phyloP scores from a whole-genome alignment of 1,140 invertebrate genomes.

The Megathymus violae region DNA sequence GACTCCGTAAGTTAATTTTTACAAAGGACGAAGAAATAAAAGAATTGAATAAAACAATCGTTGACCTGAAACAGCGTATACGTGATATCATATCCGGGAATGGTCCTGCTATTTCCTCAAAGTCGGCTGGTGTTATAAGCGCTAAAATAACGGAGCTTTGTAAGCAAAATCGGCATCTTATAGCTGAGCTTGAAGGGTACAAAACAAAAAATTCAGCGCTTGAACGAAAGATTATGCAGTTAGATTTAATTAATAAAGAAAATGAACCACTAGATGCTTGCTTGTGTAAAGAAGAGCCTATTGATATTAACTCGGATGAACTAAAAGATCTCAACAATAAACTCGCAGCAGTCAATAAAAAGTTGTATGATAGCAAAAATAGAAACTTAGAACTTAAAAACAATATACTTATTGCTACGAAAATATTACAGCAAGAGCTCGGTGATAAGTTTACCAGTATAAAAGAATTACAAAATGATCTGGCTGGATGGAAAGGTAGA shows the following conservation, averaged over 20 bases:
- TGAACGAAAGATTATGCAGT: slow-evolving; percentile 76
- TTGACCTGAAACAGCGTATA: slow-evolving; percentile 83
- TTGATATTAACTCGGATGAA: slow-evolving; percentile 68
- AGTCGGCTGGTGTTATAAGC: slow-evolving; percentile 80
- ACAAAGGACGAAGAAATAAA: slow-evolving; percentile 82
- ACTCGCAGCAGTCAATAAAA: slow-evolving; percentile 84
- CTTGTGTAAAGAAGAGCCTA: slow-evolving; percentile 61
- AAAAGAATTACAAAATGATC: slow-evolving; percentile 76
- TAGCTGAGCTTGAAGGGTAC: slow-evolving; percentile 81
- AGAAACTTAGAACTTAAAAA: slow-evolving; percentile 86
- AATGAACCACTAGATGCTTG: slow-evolving; percentile 64
- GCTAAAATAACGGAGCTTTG: slow-evolving; percentile 84
- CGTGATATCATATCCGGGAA: slow-evolving; percentile 83
- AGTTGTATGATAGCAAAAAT: slow-evolving; percentile 88
- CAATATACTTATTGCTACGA: slow-evolving; percentile 86
- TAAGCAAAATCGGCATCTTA: slow-evolving; percentile 84
- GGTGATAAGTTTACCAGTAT: slow-evolving; percentile 85
- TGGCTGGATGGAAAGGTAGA: slow-evolving; percentile 87
- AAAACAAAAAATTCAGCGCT: slow-evolving; percentile 80
- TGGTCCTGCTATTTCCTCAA: slow-evolving; percentile 78
- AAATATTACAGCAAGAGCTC: slow-evolving; percentile 87
- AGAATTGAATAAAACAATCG: slow-evolving; percentile 78
- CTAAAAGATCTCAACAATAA: slow-evolving; percentile 86
- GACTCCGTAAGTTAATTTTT: slow-evolving; percentile 71
- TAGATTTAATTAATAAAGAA: slow-evolving; percentile 64